phyloP scores from a whole-genome alignment of 30 jellyfish, hydroid and myxozoan species.

The Hydractinia symbiolongicarpus region DNA sequence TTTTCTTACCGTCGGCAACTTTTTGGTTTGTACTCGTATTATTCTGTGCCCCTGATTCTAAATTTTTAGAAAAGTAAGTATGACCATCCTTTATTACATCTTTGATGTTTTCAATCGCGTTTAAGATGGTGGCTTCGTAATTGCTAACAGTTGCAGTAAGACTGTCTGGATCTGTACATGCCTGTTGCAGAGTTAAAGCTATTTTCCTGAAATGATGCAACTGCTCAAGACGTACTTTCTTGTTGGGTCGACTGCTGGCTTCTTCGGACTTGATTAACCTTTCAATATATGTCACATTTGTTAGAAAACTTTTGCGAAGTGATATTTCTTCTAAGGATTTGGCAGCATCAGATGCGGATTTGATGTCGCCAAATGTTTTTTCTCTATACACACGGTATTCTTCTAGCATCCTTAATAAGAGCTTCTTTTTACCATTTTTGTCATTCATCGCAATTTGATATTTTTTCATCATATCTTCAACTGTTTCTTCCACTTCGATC shows the following conservation, averaged over 20 bases:
- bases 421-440: not conserved
- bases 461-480: not conserved
- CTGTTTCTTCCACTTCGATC: not conserved
- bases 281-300: conserved; percentile 5
- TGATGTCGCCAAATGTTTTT: not conserved
- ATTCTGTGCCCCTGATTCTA: no score
- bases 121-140: not conserved
- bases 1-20: no score
- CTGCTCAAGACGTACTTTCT: conserved; percentile 13
- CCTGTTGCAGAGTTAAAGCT: conserved; percentile 6
- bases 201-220: not conserved
- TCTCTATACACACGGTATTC: not conserved
- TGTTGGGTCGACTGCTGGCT: not conserved
- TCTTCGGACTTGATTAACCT: conserved; percentile 5
- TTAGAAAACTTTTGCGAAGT: not conserved
- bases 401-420: not conserved
- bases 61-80: not conserved
- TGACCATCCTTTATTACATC: not conserved
- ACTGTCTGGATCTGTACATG: not conserved
- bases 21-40: no score
- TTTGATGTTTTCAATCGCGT: not conserved
- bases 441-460: conserved; percentile 5
- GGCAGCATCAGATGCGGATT: not conserved
- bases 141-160: not conserved
- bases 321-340: not conserved